Evolutionary conservation across 2,888 invertebrate species (phyloP).

Genomic region (Tolmerus cingulatus): DNA sequence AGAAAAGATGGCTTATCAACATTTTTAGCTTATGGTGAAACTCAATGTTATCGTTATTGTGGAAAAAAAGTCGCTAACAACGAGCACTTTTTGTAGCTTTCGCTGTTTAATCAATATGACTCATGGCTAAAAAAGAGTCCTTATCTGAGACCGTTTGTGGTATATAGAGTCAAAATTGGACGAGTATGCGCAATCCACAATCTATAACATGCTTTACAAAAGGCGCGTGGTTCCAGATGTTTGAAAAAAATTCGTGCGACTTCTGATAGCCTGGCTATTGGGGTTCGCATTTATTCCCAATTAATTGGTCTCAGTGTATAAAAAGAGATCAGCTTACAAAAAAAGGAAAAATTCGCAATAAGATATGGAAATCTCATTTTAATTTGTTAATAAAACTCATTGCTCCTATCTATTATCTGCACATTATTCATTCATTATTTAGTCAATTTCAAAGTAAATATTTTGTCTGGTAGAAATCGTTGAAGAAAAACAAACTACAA

Average conservation of each 20-base stretch:
- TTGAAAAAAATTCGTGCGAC: not conserved
- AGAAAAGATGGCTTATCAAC: not conserved
- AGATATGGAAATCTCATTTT: not conserved
- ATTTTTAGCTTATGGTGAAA: not conserved
- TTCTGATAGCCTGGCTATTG: not conserved
- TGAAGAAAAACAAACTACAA: not conserved
- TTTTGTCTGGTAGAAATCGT: not conserved
- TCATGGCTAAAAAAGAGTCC: not conserved
- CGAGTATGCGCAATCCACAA: not conserved
- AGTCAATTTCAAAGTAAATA: not conserved
- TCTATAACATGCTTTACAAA: not conserved
- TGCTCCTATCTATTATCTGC: not conserved
- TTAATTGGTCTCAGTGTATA: not conserved
- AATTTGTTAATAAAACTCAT: not conserved
- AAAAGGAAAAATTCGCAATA: not conserved
- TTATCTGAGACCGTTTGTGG: not conserved
- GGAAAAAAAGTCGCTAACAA: not conserved
- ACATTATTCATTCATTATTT: not conserved
- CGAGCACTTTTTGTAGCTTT: not conserved
- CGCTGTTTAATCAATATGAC: not conserved
- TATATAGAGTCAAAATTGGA: not conserved
- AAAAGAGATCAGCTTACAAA: not conserved
- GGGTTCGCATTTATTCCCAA: not conserved
- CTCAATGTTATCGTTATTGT: not conserved
- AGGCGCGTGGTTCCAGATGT: not conserved